A percentile compares a stretch with the other conserved stretches of the same genome.
Evolutionary conservation across 2,797 vertebrate species (phyloP).

Genomic region (Telmatherina bonti): DNA sequence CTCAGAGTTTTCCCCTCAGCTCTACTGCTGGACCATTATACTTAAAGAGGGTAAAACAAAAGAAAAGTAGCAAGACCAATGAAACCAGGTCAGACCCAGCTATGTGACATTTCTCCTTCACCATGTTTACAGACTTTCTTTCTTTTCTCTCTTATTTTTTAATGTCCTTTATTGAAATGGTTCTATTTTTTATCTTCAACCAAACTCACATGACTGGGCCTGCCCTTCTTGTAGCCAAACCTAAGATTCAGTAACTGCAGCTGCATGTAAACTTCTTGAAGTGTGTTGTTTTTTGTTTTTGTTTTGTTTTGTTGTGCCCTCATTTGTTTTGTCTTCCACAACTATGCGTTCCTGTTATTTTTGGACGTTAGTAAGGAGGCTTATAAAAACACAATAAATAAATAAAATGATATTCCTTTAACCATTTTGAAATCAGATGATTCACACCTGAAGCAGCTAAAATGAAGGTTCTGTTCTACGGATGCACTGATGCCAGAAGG

Average conservation of each 20-base stretch:
- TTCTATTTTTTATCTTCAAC: no score
- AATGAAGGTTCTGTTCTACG: constrained; percentile 7
- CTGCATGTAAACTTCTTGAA: neutral
- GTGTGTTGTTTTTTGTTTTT: constrained; percentile 21
- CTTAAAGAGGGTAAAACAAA: neutral
- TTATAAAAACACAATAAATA: neutral
- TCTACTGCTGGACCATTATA: neutral
- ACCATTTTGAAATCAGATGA: neutral
- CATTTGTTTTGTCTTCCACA: constrained; percentile 1
- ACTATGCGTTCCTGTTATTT: constrained; percentile 8
- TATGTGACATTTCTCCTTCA: neutral
- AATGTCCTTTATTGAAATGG: neutral
- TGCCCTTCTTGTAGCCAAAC: constrained; percentile 14
- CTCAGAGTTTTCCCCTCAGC: neutral
- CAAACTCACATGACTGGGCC: neutral
- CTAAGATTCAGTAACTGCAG: neutral
- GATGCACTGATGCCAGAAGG: constrained; percentile 32
- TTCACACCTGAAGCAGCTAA: constrained; percentile 20
- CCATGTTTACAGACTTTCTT: constrained; percentile 3
- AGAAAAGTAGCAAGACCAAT: constrained; percentile 27
- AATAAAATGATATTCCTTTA: neutral
- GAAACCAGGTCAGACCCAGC: constrained; percentile 7
- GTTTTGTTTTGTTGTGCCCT: neutral
- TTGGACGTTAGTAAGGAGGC: neutral
- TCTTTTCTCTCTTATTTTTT: neutral